These are phyloP conservation scores for Actinia equina DNA, from an alignment of 64 coral and sea anemone genomes.

Conservation along the genomic window DNA sequence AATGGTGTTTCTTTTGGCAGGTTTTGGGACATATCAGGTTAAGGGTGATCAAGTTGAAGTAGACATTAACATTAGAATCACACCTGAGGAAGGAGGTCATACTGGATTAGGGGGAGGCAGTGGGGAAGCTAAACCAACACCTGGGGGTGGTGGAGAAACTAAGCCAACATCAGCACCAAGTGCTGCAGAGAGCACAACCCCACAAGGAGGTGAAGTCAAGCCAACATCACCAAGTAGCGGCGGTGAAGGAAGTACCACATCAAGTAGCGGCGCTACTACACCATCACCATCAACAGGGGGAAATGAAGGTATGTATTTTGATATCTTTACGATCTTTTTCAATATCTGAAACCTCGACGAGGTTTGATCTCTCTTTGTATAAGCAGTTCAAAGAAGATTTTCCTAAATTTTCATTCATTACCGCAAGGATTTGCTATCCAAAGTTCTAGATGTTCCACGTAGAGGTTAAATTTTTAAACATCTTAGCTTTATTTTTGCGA, in stretches of 20 bases:
- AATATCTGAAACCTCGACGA: not conserved
- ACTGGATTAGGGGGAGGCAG: not conserved
- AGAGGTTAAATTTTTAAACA: no score
- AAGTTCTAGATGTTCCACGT: no score
- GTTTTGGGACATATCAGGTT: constrained; percentile 44
- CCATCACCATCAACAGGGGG: not conserved
- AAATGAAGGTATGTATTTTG: not conserved
- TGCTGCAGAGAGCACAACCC: not conserved
- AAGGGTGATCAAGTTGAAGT: constrained; percentile 33
- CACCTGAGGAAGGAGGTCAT: not conserved
- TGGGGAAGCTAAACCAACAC: not conserved
- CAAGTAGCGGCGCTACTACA: not conserved
- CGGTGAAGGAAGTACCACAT: not conserved
- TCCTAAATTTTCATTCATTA: no score
- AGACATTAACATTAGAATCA: constrained; percentile 37
- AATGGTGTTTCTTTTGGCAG: not conserved
- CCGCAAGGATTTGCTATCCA: no score
- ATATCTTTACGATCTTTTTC: no score
- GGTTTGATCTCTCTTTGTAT: no score
- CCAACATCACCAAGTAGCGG: not conserved
- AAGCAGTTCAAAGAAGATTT: no score
- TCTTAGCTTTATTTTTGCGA: no score
- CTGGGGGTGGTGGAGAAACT: not conserved
- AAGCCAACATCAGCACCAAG: not conserved
- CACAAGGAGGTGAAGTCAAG: not conserved